A percentile compares a stretch with the other conserved stretches of the same genome.
Conservation (phyloP, 2,888 invertebrate genomes). For the Stenolophus ochropezus region DNA sequence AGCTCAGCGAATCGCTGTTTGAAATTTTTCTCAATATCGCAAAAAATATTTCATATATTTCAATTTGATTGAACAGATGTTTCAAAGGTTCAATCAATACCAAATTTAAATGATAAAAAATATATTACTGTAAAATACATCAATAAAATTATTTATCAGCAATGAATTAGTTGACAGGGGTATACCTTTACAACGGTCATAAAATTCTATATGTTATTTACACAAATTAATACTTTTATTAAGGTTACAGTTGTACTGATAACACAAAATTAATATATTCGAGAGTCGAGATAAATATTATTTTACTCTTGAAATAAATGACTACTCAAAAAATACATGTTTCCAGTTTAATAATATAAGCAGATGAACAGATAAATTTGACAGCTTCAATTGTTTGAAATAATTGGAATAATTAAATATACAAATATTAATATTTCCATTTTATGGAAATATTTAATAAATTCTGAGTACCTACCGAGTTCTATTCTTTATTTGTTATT, state of each 20-base stretch:
- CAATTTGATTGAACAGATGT: not conserved
- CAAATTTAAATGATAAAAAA: not conserved
- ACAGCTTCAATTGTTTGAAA: not conserved
- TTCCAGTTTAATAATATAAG: too few relatives aligned
- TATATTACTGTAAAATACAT: too few relatives aligned
- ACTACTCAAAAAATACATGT: not conserved
- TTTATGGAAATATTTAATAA: too few relatives aligned
- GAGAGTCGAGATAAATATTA: not conserved
- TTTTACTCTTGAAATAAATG: not conserved
- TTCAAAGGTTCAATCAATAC: not conserved
- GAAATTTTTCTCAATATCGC: not conserved
- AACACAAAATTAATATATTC: conserved; percentile 2
- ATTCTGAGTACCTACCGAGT: too few relatives aligned
- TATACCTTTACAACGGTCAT: not conserved
- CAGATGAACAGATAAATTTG: not conserved
- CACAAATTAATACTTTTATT: not conserved
- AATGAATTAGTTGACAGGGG: not conserved
- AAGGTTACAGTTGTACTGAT: not conserved
- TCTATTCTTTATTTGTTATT: too few relatives aligned
- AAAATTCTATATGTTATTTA: not conserved
- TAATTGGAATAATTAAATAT: too few relatives aligned
- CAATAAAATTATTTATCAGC: not conserved
- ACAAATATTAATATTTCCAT: too few relatives aligned
- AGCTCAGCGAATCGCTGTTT: not conserved
- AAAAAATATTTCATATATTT: not conserved